Evolutionary conservation across 2,888 invertebrate genomes (phyloP).

Genomic region (Bunonema sp.): DNA sequence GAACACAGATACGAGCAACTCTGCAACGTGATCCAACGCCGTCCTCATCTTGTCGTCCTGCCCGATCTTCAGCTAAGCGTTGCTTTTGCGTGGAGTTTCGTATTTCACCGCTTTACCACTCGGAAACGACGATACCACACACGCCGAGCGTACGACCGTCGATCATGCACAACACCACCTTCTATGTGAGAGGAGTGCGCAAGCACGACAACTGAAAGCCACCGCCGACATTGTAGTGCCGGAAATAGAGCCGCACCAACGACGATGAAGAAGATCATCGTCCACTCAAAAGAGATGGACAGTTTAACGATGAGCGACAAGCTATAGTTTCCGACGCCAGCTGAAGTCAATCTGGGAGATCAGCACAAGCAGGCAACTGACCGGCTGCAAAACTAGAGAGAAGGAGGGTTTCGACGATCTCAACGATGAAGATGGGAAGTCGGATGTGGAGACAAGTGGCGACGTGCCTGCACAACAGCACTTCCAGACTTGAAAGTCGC

Average conservation of each 20-base stretch:
- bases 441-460: conserved; percentile 61
- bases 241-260: background rate
- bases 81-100: background rate
- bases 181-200: conserved; percentile 2
- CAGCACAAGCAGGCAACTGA: too few relatives aligned
- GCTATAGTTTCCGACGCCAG: too few relatives aligned
- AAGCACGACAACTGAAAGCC: background rate
- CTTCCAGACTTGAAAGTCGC: background rate
- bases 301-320: too few relatives aligned
- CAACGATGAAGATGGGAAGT: conserved; percentile 62
- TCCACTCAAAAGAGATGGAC: conserved; percentile 32
- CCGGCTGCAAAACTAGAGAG: conserved; percentile 57
- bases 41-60: conserved; percentile 28
- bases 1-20: conserved; percentile 35
- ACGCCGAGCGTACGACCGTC: conserved; percentile 16
- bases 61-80: conserved; percentile 30
- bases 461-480: conserved; percentile 48
- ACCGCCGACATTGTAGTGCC: background rate
- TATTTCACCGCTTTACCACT: conserved; percentile 18
- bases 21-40: conserved; percentile 38
- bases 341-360: too few relatives aligned
- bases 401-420: conserved; percentile 63
- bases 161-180: conserved; percentile 22
- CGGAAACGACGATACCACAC: conserved; percentile 22
- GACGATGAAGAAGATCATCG: conserved; percentile 12